Percentiles rank a stretch among this genome's conserved stretches.
phyloP scores from a whole-genome alignment of 2,113 vertebrate species.

The Gobiocypris rarus region DNA sequence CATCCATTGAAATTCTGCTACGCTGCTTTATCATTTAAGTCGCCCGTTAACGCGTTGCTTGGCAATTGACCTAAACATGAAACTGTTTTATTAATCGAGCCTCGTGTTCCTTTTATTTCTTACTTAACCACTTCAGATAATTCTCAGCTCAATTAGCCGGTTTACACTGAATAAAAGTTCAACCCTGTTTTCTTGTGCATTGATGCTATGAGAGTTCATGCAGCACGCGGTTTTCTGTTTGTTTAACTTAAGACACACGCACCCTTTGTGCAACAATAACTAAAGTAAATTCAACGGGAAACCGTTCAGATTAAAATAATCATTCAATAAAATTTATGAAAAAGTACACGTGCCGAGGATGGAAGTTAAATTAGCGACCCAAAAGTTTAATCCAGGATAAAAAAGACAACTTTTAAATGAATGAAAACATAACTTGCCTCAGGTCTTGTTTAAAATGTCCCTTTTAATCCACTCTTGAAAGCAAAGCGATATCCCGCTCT shows the following conservation, averaged over 20 bases:
- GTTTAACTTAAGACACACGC: not conserved
- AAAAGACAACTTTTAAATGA: constrained; percentile 3
- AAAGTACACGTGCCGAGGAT: not conserved
- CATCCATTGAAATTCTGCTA: not conserved
- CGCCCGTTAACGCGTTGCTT: not conserved
- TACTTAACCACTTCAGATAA: too few relatives aligned
- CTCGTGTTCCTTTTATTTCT: not conserved
- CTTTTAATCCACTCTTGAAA: constrained; percentile 42
- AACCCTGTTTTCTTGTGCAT: not conserved
- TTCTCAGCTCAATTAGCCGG: not conserved
- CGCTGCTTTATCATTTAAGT: not conserved
- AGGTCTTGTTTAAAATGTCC: constrained; percentile 31
- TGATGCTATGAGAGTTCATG: not conserved
- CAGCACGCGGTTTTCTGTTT: not conserved
- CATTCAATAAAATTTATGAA: not conserved
- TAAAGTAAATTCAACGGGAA: not conserved
- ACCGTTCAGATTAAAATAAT: not conserved
- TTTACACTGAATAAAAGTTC: not conserved
- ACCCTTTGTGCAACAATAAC: not conserved
- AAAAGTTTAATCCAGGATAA: not conserved
- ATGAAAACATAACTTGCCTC: constrained; percentile 51
- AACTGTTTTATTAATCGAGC: not conserved
- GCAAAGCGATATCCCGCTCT: constrained; percentile 35
- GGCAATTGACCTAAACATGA: not conserved
- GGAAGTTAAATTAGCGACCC: not conserved